Percentiles rank a stretch among this genome's conserved stretches.
These are phyloP conservation scores for Platycercus adscitus DNA, from an alignment of 2,113 vertebrate species.

Conservation along the genomic window DNA sequence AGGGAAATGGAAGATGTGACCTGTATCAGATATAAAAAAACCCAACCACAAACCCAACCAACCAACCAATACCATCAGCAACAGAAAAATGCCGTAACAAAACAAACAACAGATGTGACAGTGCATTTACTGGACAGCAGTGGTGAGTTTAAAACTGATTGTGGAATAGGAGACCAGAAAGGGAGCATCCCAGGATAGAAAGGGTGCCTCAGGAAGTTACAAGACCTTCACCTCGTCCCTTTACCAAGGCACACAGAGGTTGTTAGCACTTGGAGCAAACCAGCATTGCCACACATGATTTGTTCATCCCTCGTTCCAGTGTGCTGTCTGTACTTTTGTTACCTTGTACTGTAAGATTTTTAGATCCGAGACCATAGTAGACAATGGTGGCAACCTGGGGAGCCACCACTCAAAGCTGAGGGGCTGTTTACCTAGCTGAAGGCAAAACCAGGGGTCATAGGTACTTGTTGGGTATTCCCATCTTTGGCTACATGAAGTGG, in stretches of 20 bases:
- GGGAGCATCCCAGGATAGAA: background rate
- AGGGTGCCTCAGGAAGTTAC: background rate
- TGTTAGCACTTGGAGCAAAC: background rate
- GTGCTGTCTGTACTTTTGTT: background rate
- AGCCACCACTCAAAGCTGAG: background rate
- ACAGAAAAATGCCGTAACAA: background rate
- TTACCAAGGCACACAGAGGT: background rate
- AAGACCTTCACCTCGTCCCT: background rate
- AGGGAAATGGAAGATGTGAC: background rate
- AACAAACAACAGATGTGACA: background rate
- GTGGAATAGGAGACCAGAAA: background rate
- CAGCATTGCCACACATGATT: background rate
- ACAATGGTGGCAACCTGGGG: background rate
- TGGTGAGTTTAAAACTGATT: background rate
- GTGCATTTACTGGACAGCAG: background rate
- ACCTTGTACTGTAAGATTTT: background rate
- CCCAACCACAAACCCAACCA: background rate
- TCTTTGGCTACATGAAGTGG: background rate
- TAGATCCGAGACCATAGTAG: background rate
- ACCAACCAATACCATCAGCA: background rate
- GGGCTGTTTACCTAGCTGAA: background rate
- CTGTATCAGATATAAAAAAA: background rate
- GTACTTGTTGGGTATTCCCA: background rate
- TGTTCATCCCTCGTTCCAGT: background rate
- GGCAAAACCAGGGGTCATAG: rapidly evolving